These are phyloP conservation scores for Sycophila texana DNA, from an alignment of 2,888 invertebrate genomes.

Conservation along the genomic window DNA sequence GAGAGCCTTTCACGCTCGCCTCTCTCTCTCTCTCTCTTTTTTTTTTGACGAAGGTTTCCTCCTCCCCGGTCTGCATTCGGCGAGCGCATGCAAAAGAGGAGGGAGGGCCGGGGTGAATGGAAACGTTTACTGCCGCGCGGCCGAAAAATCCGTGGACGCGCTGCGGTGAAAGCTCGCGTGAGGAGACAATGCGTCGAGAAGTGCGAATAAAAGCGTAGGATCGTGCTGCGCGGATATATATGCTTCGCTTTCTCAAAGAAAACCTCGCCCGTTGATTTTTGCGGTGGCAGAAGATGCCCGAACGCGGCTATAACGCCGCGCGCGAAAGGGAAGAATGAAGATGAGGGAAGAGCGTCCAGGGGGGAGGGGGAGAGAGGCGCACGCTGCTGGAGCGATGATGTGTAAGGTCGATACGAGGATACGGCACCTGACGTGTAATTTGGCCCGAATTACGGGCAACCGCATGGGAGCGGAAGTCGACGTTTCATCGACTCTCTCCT, in stretches of 20 bases:
- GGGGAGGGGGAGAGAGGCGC: slow-evolving; percentile 17
- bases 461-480: slow-evolving; percentile 67
- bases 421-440: slow-evolving; percentile 67
- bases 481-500: slow-evolving; percentile 59
- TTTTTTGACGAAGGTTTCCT: slow-evolving; percentile 34
- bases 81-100: slow-evolving; percentile 4
- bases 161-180: background rate
- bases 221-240: background rate
- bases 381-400: slow-evolving; percentile 49
- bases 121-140: background rate
- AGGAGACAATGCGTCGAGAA: background rate
- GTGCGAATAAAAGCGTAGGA: slow-evolving; percentile 5
- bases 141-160: background rate
- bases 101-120: slow-evolving; percentile 1
- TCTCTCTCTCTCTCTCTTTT: background rate
- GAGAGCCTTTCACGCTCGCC: background rate
- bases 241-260: background rate
- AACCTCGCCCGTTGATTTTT: slow-evolving; percentile 33
- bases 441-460: slow-evolving; percentile 63
- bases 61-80: background rate
- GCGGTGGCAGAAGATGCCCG: slow-evolving; percentile 19
- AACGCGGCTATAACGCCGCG: background rate
- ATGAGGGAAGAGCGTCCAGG: slow-evolving; percentile 10
- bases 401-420: slow-evolving; percentile 60
- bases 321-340: background rate